Percentiles rank a stretch among this genome's conserved stretches.
These are phyloP conservation scores for Chrysocyon brachyurus DNA, from an alignment of 2,797 vertebrate genomes.

Conservation along the genomic window DNA sequence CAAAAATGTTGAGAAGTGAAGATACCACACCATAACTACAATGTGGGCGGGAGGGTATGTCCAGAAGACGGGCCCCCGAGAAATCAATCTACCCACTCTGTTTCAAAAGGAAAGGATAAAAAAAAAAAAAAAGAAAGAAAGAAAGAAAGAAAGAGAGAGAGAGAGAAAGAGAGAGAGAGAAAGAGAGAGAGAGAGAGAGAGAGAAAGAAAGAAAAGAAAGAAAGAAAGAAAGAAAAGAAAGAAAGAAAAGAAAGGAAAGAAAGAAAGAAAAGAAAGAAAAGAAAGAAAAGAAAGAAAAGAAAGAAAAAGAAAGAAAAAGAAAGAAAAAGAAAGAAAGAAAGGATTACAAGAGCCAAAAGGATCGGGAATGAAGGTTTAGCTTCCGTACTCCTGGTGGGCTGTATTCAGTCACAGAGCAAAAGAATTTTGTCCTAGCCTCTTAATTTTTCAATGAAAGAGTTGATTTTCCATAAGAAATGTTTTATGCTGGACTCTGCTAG, in stretches of 20 bases:
- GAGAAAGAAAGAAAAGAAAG: too few species aligned
- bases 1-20: not conserved
- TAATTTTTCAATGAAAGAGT: not conserved
- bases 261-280: not conserved
- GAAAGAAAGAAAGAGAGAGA: not conserved
- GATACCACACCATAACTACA: not conserved
- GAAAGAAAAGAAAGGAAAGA: not conserved
- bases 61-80: not conserved
- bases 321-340: not conserved
- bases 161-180: not conserved
- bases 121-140: not conserved
- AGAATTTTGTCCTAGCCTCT: not conserved
- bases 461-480: conserved; percentile 1
- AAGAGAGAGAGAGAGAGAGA: too few species aligned
- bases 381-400: not conserved
- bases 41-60: fast-evolving
- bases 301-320: not conserved
- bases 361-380: not conserved
- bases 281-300: not conserved
- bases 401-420: not conserved
- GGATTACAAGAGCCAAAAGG: not conserved
- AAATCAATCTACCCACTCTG: not conserved
- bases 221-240: not conserved
- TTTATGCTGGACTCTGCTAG: not conserved
- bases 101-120: not conserved